Evolutionary conservation across 2,113 vertebrate species (phyloP).

Genomic region (Accipiter virgatus): DNA sequence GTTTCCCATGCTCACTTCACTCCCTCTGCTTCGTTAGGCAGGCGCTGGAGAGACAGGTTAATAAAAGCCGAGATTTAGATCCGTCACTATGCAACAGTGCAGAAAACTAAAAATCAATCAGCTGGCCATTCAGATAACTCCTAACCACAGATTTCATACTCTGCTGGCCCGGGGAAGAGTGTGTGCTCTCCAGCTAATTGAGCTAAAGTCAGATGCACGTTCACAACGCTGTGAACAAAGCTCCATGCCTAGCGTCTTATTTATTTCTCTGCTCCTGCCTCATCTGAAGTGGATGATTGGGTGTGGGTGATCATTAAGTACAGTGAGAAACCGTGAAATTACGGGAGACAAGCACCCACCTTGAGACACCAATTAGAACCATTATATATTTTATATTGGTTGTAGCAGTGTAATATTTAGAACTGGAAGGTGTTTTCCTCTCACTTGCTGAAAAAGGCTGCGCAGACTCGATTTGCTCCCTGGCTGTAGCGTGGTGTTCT

Average conservation of each 20-base stretch:
- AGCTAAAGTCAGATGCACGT: not conserved
- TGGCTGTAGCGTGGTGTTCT: too few species aligned
- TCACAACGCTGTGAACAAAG: not conserved
- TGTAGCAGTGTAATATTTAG: not conserved
- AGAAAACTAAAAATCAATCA: constrained; percentile 25
- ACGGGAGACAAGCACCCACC: not conserved
- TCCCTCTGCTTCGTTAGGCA: constrained; percentile 50
- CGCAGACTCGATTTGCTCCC: accelerated
- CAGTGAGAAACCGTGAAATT: too few species aligned
- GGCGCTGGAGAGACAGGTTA: constrained; percentile 11
- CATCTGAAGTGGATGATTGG: accelerated
- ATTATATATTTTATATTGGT: accelerated
- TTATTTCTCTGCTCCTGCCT: not conserved
- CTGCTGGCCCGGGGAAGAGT: not conserved
- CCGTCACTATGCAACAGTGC: not conserved
- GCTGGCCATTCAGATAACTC: not conserved
- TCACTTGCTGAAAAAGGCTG: not conserved
- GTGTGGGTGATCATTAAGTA: too few species aligned
- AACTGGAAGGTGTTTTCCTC: not conserved
- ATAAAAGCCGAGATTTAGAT: not conserved
- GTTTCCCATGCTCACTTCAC: not conserved
- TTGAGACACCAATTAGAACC: not conserved
- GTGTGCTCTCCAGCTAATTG: not conserved
- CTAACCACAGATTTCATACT: not conserved
- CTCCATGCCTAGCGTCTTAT: accelerated